Evolutionary conservation across 2,797 vertebrate species (phyloP), one percentile per base, ranked within the genome.

Genomic region (Trematomus bernacchii): DNA sequence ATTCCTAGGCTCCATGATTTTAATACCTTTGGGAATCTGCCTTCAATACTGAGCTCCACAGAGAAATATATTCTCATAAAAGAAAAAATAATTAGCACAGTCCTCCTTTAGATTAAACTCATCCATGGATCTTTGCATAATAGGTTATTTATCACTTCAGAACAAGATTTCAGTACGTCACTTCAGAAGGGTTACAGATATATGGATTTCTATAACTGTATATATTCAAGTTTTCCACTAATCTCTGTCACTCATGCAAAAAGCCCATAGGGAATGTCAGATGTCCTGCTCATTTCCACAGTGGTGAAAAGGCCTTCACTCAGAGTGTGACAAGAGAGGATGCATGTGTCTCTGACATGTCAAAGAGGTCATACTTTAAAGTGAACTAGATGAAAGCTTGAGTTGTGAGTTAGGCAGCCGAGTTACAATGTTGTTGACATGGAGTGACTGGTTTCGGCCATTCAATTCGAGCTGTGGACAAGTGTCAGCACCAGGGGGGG

Each of bases 11-110:
- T 55, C 65, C 79, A 52, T 82, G 77, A 87, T 92, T 87, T 87
- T 83, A 90, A 85, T 61, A 82, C 85, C 84, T 77, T 72, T 71
- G 78, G 82, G 85, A 86, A 84, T 87, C 73, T 79, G 37, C 60
- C 60, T 69, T 88, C 78, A 64, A 78, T 76, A 75, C 46, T 69
- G 42, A 27, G 44, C 64, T 84, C 73, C 23, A 43, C 68, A 58
- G 66, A 83, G 69, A 63, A 79, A 73, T 74, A 71, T 53, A 80
- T 78, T 47, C 79, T 47, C 73, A 80, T 84, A 89, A 88, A 91
- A 82, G 54, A 83, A 84, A 84, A 5, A 82, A 79, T 83, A 86
- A 92, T 92, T 90, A 88, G 55, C 68, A 80, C n/a, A 48, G 30
- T 69, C 53, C 52, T 83, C 62, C 52, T 68, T 33, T 30, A 71